Base-by-base conservation (phyloP, 1,140 invertebrate genomes). In the Myzus persicae region DNA sequence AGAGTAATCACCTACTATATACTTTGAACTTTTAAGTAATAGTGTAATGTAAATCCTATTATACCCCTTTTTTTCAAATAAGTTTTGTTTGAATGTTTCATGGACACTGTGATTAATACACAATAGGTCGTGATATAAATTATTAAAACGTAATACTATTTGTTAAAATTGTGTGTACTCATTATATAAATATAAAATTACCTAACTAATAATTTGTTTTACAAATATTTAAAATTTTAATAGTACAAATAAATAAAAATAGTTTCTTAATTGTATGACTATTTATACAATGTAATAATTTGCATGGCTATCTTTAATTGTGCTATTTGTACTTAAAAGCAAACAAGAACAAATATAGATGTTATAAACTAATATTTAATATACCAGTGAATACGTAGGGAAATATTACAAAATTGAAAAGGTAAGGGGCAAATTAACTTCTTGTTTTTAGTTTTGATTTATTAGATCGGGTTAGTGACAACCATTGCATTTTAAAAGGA, bases 371-470 rank as follows among this genome's bases (percentile, higher is more conserved):
- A 67, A 67, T 67, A n/a, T 48, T n/a, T 87, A 87, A 87, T 44
- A 44, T 31, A 9, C 42, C 46, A 20, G 4, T n/a, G n/a, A 44
- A 88, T 48, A 48, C 11, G 31, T 8, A 22, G 46, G 31, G 26
- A 51, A 89, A 38, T 51, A 40, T 88, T 84, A 54, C 7, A 89
- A 26, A 89, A 36, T 26, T 22, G 20, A 4, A 44, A 88, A 2
- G 7, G 2, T 40, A 54, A 89, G 8, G 22, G 48, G 26, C 54
- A 89, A 26, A 89, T 89, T 48, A 36, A 89, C 26, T 51, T 54
- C 22, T 89, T 36, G 36, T 40, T 38, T 54, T 89, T 36, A 51
- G 36, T 89, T 89, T 89, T 54, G 88, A 54, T 88, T 88, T 88
- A 88, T 88, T 44, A 46, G 42, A 51, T 89, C 7, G n/a, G 1